Conservation (phyloP, 2,113 vertebrate species). For the Anas platyrhynchos region DNA sequence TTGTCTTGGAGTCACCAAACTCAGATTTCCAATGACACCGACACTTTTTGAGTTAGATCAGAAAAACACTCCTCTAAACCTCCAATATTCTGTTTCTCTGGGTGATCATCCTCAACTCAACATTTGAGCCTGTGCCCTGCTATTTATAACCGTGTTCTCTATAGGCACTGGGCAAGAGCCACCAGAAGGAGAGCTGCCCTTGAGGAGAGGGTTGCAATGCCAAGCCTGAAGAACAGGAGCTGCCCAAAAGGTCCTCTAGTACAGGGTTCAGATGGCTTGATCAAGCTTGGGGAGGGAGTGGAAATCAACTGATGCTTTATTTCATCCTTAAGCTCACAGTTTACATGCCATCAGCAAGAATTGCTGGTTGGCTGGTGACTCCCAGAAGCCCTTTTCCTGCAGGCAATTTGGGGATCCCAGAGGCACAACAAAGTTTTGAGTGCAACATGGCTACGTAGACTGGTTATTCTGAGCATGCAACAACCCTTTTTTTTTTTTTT, state of each 20-base stretch:
- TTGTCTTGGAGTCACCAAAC: background rate
- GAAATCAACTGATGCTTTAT: background rate
- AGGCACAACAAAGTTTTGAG: background rate
- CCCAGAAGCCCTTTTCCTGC: background rate
- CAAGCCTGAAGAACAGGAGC: background rate
- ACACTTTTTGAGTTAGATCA: background rate
- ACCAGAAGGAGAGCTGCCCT: background rate
- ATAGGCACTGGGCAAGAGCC: background rate
- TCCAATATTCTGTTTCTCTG: background rate
- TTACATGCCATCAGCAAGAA: constrained; percentile 7
- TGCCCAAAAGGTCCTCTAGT: background rate
- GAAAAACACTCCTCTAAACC: background rate
- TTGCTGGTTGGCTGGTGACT: background rate
- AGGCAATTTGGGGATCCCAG: background rate
- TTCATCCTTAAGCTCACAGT: background rate
- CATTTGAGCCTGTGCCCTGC: background rate
- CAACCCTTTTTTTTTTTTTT: background rate
- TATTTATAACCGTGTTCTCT: background rate
- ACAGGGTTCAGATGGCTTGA: background rate
- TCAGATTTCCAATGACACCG: background rate
- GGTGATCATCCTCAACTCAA: background rate
- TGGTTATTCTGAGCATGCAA: background rate
- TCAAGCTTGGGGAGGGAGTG: background rate
- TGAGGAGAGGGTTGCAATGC: background rate
- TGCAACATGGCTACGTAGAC: background rate